A percentile compares a stretch with the other conserved stretches of the same genome.
Evolutionary conservation across 1,140 invertebrate genomes (phyloP).

Genomic region (Calephelis virginiensis): DNA sequence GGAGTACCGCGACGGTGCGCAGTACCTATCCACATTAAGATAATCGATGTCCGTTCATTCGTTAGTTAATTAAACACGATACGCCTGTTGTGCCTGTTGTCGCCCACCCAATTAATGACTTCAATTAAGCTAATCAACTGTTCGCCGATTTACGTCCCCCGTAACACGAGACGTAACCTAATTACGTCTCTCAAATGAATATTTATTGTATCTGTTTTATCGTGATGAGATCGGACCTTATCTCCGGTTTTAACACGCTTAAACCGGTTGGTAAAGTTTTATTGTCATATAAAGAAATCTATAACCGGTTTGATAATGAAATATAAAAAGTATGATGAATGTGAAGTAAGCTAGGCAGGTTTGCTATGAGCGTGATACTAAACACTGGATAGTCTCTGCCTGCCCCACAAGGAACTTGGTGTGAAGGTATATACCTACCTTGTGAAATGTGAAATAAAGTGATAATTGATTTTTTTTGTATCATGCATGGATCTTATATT

Average conservation of each 20-base stretch:
- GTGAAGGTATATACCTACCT: too few species aligned
- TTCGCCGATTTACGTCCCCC: conserved; percentile 52
- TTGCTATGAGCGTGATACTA: too few species aligned
- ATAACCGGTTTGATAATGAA: too few species aligned
- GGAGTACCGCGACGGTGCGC: conserved; percentile 4
- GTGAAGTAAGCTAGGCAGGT: too few species aligned
- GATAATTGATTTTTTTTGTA: too few species aligned
- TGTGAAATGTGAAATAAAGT: too few species aligned
- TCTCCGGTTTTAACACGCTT: background rate
- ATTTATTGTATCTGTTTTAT: conserved; percentile 37
- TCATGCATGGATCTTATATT: too few species aligned
- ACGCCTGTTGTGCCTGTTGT: conserved; percentile 54
- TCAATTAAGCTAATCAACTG: conserved; percentile 71
- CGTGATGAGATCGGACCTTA: conserved; percentile 15
- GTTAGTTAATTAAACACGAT: conserved; percentile 74
- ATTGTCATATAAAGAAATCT: too few species aligned
- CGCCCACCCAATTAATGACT: conserved; percentile 59
- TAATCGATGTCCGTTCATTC: conserved; percentile 60
- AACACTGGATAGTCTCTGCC: too few species aligned
- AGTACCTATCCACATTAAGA: conserved; percentile 47
- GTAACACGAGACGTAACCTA: conserved; percentile 36
- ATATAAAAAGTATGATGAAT: too few species aligned
- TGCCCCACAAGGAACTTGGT: too few species aligned
- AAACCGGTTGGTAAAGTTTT: background rate
- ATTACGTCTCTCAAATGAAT: conserved; percentile 37